Evolutionary conservation across 2,113 vertebrate species (phyloP).

Genomic region (Calcarius ornatus): DNA sequence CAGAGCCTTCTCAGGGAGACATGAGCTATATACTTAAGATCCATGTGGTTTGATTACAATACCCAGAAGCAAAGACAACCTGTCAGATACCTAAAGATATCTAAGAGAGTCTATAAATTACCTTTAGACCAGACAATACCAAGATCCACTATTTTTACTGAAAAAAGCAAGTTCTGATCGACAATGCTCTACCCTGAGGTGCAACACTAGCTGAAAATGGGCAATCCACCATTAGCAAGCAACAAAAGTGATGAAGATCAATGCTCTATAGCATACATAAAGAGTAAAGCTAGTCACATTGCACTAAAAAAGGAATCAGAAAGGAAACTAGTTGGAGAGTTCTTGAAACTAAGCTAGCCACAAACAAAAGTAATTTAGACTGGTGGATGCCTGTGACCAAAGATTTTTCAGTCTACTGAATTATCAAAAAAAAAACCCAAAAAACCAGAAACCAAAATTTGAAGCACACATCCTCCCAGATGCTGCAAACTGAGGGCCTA

Average conservation of each 20-base stretch:
- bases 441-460: not conserved
- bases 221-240: not conserved
- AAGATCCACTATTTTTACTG: not conserved
- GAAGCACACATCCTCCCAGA: not conserved
- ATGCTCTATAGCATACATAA: not conserved
- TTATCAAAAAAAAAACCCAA: not conserved
- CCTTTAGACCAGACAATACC: not conserved
- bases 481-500: not conserved
- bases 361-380: not conserved
- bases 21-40: not conserved
- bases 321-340: not conserved
- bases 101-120: not conserved
- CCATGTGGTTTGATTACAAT: not conserved
- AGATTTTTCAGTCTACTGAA: not conserved
- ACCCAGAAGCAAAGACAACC: not conserved
- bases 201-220: not conserved
- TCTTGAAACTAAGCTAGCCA: not conserved
- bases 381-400: not conserved
- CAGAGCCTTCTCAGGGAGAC: not conserved
- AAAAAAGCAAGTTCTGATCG: not conserved
- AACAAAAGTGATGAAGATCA: not conserved
- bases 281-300: not conserved
- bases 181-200: not conserved
- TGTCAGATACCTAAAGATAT: not conserved
- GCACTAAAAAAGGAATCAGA: not conserved